Conservation (phyloP, 2,113 vertebrate genomes). For the Labeo catla region DNA sequence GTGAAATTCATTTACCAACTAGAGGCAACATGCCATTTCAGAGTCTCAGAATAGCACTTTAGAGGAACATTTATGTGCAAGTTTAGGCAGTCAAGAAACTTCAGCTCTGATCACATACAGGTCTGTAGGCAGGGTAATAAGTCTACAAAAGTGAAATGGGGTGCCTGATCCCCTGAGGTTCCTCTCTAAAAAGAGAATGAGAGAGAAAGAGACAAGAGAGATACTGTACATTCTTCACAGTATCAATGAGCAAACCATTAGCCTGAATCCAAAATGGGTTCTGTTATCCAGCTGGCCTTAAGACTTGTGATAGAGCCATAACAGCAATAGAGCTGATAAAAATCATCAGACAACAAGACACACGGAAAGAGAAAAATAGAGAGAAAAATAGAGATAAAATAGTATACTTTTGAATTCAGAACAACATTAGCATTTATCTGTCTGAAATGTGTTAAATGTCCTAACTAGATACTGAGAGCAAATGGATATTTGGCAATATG, state of each 20-base stretch:
- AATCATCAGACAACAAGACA: conserved; percentile 48
- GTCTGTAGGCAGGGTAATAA: conserved; percentile 2
- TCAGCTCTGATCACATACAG: conserved; percentile 10
- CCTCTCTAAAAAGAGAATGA: conserved; percentile 45
- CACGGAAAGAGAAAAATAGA: neutral
- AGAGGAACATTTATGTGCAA: conserved; percentile 8
- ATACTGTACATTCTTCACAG: conserved; percentile 59
- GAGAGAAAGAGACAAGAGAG: conserved; percentile 45
- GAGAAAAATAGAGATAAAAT: neutral
- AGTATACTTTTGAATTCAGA: neutral
- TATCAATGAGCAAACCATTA: conserved; percentile 73
- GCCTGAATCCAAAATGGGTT: conserved; percentile 70
- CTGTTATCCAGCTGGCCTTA: conserved; percentile 74
- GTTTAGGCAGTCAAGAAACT: conserved; percentile 5
- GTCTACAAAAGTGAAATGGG: conserved; percentile 24
- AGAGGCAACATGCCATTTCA: conserved; percentile 25
- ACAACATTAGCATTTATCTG: neutral
- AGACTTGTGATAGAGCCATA: conserved; percentile 67
- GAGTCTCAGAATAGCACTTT: neutral
- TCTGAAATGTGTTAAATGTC: neutral
- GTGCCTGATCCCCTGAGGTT: conserved; percentile 20
- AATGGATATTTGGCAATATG: neutral
- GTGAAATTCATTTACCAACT: conserved; percentile 13
- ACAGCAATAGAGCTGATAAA: conserved; percentile 73
- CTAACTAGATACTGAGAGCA: neutral